Evolutionary conservation across 2,797 vertebrate genomes (phyloP).

Genomic region (Hemitrygon akajei): DNA sequence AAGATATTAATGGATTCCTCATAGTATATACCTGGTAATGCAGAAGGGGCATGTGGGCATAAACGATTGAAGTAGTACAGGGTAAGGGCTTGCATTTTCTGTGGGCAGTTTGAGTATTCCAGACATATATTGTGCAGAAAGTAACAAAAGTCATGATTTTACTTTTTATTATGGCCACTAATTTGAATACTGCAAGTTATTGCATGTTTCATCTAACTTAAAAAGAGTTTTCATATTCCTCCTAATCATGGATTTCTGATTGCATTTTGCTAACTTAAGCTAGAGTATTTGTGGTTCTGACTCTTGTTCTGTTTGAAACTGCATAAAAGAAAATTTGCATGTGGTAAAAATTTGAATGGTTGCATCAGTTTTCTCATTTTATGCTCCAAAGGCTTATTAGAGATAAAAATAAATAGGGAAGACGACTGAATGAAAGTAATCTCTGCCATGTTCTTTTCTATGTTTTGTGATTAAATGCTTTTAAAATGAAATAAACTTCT

Average conservation of each 20-base stretch:
- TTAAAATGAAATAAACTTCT: conserved; percentile 30
- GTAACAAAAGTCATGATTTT: no score
- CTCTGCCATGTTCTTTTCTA: background rate
- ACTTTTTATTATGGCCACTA: no score
- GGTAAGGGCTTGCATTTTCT: no score
- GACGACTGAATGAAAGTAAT: background rate
- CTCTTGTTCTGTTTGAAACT: background rate
- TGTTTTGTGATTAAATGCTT: background rate
- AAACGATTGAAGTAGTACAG: no score
- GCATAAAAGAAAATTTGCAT: background rate
- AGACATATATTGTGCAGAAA: no score
- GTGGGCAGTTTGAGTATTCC: no score
- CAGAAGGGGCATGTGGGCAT: no score
- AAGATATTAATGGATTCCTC: no score
- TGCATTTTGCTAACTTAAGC: background rate
- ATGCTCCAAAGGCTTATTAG: background rate
- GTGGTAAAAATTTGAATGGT: background rate
- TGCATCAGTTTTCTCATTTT: background rate
- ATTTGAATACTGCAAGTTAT: no score
- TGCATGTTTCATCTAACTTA: background rate
- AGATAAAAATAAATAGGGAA: background rate
- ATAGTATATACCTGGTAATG: no score
- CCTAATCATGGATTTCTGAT: conserved; percentile 49
- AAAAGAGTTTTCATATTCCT: background rate
- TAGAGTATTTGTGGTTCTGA: background rate